phyloP scores from a whole-genome alignment of 2,888 invertebrate species.

The Portevinia maculata region DNA sequence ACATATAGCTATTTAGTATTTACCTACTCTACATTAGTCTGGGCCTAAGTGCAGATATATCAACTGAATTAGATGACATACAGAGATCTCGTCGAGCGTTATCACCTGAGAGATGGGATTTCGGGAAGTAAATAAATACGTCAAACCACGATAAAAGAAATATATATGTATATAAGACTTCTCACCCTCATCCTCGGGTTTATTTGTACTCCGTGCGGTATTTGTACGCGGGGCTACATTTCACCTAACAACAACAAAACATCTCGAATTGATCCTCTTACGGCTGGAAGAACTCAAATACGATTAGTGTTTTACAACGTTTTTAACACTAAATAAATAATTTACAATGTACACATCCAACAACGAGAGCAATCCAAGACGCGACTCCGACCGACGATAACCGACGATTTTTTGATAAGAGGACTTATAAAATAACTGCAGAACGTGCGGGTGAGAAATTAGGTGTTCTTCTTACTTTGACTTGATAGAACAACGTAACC shows the following conservation, averaged over 20 bases:
- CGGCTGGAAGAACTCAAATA: constrained; percentile 65
- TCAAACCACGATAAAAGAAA: constrained; percentile 68
- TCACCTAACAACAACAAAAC: constrained; percentile 11
- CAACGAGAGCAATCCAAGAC: constrained; percentile 50
- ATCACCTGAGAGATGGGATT: constrained; percentile 70
- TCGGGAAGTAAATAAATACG: constrained; percentile 72
- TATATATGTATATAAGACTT: constrained; percentile 69
- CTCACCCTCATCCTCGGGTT: constrained; percentile 56
- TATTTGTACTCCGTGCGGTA: constrained; percentile 39
- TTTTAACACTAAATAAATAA: constrained; percentile 74
- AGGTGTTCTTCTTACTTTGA: constrained; percentile 57
- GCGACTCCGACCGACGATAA: constrained; percentile 22
- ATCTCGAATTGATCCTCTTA: constrained; percentile 30
- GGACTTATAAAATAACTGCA: constrained; percentile 30
- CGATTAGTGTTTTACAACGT: constrained; percentile 73
- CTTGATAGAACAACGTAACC: constrained; percentile 54
- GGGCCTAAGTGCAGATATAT: neutral
- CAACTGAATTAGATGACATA: constrained; percentile 42
- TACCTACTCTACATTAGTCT: constrained; percentile 38
- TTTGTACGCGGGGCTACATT: constrained; percentile 31
- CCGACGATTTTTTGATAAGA: constrained; percentile 62
- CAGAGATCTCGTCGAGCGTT: constrained; percentile 44
- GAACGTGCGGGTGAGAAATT: constrained; percentile 57
- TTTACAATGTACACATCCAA: constrained; percentile 65
- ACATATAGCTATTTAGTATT: constrained; percentile 23